Conservation (phyloP, 2,888 invertebrate genomes). For the Oscheius sp. region DNA sequence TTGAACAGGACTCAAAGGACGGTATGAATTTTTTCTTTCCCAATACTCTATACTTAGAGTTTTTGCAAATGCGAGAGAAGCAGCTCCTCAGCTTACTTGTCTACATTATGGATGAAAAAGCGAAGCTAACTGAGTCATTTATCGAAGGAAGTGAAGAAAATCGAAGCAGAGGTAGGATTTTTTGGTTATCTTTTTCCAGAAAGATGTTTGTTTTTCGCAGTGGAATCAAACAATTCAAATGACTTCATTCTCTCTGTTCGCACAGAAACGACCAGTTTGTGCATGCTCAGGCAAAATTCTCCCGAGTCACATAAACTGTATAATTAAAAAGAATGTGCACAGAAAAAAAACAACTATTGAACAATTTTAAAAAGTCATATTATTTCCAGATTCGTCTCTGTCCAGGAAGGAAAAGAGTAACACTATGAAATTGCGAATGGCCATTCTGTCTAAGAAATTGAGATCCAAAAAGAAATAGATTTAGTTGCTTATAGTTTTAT, state of each 20-base stretch:
- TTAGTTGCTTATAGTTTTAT: no score
- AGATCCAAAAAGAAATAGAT: slow-evolving; percentile 23
- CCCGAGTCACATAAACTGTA: no score
- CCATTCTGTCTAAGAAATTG: slow-evolving; percentile 29
- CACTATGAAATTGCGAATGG: slow-evolving; percentile 23
- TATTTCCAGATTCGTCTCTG: slow-evolving; percentile 17
- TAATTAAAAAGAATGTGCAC: no score
- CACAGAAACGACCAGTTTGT: no score
- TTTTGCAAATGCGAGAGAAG: slow-evolving; percentile 29
- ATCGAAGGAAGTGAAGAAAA: slow-evolving; percentile 5
- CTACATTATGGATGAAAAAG: slow-evolving; percentile 37
- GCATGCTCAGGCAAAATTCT: no score
- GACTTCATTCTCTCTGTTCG: no score
- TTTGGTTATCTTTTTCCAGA: neutral
- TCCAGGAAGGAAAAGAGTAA: slow-evolving; percentile 29
- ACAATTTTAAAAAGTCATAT: neutral
- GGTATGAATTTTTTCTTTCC: neutral
- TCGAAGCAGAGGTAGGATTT: slow-evolving; percentile 7
- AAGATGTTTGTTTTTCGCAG: no score
- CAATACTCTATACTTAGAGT: slow-evolving; percentile 21
- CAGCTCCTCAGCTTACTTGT: slow-evolving; percentile 33
- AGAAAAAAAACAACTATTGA: no score
- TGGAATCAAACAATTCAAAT: no score
- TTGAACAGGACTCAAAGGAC: slow-evolving; percentile 32
- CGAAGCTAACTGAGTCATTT: slow-evolving; percentile 8